phyloP scores from a whole-genome alignment of 2,888 invertebrate species.

The Dioctria linearis region DNA sequence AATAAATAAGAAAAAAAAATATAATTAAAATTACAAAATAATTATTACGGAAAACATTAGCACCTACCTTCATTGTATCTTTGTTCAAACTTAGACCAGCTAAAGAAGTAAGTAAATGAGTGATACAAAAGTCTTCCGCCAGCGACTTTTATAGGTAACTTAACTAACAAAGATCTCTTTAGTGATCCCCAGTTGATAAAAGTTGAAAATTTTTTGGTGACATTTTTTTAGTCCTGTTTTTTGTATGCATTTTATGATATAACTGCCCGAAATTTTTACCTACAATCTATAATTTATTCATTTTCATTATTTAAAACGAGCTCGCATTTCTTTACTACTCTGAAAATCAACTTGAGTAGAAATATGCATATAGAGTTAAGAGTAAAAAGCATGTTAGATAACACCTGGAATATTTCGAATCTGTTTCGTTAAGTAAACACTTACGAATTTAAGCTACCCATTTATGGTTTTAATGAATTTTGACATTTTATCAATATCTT shows the following conservation, averaged over 20 bases:
- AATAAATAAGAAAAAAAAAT: slow-evolving; percentile 1
- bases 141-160: slow-evolving; percentile 28
- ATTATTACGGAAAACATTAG: no score
- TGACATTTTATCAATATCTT: no score
- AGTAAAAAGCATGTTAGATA: background rate
- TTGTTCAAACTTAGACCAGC: slow-evolving; percentile 1
- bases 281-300: background rate
- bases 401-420: background rate
- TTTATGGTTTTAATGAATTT: no score
- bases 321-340: background rate
- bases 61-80: slow-evolving; percentile 31
- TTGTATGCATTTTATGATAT: background rate
- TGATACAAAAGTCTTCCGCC: slow-evolving; percentile 4
- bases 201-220: background rate
- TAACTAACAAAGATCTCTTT: background rate
- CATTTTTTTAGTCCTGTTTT: background rate
- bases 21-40: background rate
- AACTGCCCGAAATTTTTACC: background rate
- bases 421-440: background rate
- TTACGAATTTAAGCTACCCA: background rate
- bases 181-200: background rate
- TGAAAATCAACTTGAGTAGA: background rate
- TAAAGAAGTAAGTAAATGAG: slow-evolving; percentile 7
- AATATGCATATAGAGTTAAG: background rate
- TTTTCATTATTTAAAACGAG: background rate